Conservation (phyloP, 1,140 invertebrate species). For the Papilio polytes region DNA sequence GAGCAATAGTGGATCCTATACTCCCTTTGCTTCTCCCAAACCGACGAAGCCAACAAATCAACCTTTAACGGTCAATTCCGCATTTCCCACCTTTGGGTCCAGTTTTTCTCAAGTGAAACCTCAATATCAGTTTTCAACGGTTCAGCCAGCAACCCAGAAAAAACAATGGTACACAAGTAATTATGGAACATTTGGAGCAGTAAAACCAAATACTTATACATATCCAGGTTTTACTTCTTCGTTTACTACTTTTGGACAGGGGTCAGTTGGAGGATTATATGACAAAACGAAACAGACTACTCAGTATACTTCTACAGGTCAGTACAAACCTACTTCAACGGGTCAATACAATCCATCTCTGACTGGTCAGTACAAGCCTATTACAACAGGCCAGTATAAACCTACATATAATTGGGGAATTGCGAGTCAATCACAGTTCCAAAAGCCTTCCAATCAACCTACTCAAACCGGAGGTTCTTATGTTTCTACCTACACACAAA, state of each 20-base stretch:
- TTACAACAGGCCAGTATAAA: conserved; percentile 8
- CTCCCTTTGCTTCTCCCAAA: background rate
- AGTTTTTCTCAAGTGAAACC: conserved; percentile 26
- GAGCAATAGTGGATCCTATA: background rate
- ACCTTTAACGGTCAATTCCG: background rate
- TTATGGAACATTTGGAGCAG: conserved; percentile 26
- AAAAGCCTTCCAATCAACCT: conserved; percentile 19
- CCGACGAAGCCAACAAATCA: conserved; percentile 5
- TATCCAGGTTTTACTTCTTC: conserved; percentile 26
- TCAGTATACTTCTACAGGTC: conserved; percentile 19
- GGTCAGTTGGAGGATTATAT: conserved; percentile 16
- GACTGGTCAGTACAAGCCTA: conserved; percentile 6
- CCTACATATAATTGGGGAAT: conserved; percentile 16
- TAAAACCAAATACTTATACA: conserved; percentile 15
- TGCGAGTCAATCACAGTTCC: background rate
- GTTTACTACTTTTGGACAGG: conserved; percentile 23
- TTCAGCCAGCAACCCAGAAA: conserved; percentile 12
- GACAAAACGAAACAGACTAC: conserved; percentile 25
- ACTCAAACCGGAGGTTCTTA: background rate
- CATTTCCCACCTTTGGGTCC: background rate
- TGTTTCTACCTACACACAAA: conserved; percentile 8
- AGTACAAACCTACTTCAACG: conserved; percentile 14
- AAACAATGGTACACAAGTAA: conserved; percentile 15
- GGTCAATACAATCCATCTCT: conserved; percentile 16
- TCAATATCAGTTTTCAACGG: conserved; percentile 22